A percentile compares a stretch with the other conserved stretches of the same genome.
Evolutionary conservation across 2,113 vertebrate species (phyloP).

Genomic region (Sebastes schlegelii): DNA sequence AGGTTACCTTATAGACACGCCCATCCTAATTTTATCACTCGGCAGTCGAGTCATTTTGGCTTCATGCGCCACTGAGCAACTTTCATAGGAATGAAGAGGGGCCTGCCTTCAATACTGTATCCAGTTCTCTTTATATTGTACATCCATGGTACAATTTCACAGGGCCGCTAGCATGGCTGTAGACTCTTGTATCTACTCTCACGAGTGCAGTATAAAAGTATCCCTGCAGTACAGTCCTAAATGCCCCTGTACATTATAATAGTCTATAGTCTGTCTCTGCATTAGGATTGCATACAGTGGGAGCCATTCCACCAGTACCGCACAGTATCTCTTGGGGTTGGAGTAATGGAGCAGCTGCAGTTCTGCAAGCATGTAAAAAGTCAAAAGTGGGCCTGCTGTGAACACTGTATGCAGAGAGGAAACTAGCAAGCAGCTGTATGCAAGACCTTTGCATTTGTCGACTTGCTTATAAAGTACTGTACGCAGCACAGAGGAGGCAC

Average conservation of each 20-base stretch:
- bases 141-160: too few species aligned
- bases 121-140: too few species aligned
- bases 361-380: slow-evolving; percentile 38
- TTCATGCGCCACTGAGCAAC: too few species aligned
- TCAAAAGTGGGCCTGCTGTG: slow-evolving; percentile 25
- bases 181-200: not conserved
- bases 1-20: too few species aligned
- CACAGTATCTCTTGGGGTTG: slow-evolving; percentile 33
- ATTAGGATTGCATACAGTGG: slow-evolving; percentile 14
- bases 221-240: not conserved
- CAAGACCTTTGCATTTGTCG: not conserved
- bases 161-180: not conserved
- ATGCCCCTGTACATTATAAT: too few species aligned
- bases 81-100: too few species aligned
- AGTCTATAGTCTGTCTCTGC: not conserved
- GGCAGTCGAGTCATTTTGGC: too few species aligned
- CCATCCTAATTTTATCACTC: too few species aligned
- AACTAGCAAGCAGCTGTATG: slow-evolving; percentile 11
- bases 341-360: slow-evolving; percentile 57
- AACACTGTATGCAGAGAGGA: slow-evolving; percentile 12
- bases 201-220: not conserved
- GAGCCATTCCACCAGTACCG: slow-evolving; percentile 16
- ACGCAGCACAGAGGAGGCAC: slow-evolving; percentile 3
- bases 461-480: not conserved
- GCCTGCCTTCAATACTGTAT: too few species aligned